Conservation (phyloP, 2,113 vertebrate species). For the Pogonocichla stellata region DNA sequence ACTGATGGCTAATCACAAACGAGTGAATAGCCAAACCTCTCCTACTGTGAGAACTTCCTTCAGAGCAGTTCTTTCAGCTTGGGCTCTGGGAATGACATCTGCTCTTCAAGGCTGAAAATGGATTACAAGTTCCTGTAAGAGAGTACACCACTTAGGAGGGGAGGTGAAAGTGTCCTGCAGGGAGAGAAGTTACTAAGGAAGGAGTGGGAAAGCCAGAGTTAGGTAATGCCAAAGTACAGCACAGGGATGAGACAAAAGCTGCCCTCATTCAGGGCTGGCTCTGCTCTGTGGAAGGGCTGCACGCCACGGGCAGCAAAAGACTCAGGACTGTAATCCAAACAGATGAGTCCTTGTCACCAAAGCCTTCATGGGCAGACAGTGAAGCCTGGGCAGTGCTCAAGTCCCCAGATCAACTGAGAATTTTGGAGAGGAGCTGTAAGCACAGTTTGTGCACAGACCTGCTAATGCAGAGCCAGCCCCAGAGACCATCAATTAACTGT, state of each 20-base stretch:
- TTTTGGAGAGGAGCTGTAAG: background rate
- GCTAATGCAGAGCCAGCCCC: accelerated
- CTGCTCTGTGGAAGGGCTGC: background rate
- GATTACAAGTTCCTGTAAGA: background rate
- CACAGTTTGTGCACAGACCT: background rate
- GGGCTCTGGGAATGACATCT: background rate
- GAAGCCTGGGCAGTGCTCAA: background rate
- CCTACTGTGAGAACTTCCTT: background rate
- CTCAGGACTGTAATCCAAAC: background rate
- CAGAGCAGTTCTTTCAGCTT: background rate
- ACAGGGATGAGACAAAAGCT: background rate
- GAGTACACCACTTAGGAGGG: background rate
- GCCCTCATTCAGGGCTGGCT: background rate
- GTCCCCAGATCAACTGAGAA: background rate
- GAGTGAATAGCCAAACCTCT: background rate
- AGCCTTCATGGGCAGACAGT: background rate
- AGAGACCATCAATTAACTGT: accelerated
- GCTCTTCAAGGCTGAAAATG: background rate
- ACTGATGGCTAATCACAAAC: background rate
- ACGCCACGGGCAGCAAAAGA: accelerated
- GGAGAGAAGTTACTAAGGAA: background rate
- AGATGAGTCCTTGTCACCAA: background rate
- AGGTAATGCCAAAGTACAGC: background rate
- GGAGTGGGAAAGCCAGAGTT: background rate
- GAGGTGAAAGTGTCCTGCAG: background rate